Evolutionary conservation across 2,113 vertebrate species (phyloP), one percentile per base, ranked within the genome.

Genomic region (Cyprinodon tularosa): DNA sequence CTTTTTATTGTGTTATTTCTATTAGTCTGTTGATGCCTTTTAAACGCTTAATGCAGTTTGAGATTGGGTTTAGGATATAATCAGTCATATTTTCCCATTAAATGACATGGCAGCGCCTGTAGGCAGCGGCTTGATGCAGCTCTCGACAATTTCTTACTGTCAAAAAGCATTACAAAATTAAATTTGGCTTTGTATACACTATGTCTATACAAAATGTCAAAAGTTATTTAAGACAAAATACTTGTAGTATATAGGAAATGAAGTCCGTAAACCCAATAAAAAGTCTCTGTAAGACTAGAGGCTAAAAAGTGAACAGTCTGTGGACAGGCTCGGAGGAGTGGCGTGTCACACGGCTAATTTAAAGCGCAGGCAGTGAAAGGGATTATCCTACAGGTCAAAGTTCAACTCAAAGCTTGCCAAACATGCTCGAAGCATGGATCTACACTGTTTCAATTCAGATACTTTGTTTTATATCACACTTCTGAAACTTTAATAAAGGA

Each of bases 271-370:
- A n/a, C 4, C 36, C 14, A 12, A 22, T 45, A 7, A 8, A n/a
- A 45, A 29, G 15, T 3, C 11, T 3, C 17, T 37, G 59, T 76
- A 68, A 36, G 74, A 40, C 67, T 0, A 8, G 38, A 40, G 74
- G 84, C 83, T 83, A 88, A 80, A 81, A 90, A 92, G 84, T 77
- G 72, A 79, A 36, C 74, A 81, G 84, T 64, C 39, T 80, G 84
- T 45, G 4, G 57, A 90, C 84, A 82, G 91, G 89, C 4, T 0
- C 74, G 82, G 80, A 80, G 85, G 76, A 5, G n/a, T 79, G 89
- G 89, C 77, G 82, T 90, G 85, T 93, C 89, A 93, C 81, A 91
- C 81, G 68, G 91, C 93, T 94, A 91, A 95, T 94, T 94, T 93
- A 90, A 88, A 81, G 81, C 79, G 59, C 85, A 91, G 89, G 86